A percentile compares a stretch with the other conserved stretches of the same genome.
These are phyloP conservation scores for Accipiter badius DNA, from an alignment of 2,797 vertebrate genomes.

Conservation along the genomic window DNA sequence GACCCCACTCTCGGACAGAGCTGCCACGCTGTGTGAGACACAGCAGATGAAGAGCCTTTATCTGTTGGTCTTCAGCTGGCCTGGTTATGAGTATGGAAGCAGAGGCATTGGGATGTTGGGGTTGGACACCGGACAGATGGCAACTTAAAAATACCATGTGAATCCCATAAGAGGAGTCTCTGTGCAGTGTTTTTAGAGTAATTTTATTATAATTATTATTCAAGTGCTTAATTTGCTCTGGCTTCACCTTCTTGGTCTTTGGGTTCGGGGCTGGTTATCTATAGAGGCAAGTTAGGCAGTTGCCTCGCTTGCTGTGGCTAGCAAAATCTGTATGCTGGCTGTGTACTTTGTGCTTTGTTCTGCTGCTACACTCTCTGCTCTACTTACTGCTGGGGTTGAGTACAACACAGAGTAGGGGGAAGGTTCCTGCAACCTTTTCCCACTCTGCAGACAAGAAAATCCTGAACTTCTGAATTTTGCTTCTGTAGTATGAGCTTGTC, in stretches of 20 bases:
- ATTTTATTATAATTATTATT: neutral
- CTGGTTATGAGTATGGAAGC: neutral
- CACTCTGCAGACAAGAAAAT: neutral
- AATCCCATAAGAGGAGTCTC: neutral
- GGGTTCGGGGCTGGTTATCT: neutral
- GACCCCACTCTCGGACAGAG: neutral
- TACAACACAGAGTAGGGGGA: neutral
- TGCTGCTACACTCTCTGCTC: neutral
- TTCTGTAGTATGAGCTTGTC: neutral
- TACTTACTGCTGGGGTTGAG: accelerated
- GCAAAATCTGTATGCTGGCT: neutral
- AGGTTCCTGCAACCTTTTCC: neutral
- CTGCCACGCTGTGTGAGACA: accelerated
- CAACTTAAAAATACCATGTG: neutral
- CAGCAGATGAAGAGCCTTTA: neutral
- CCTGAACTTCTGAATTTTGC: neutral
- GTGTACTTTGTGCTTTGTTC: neutral
- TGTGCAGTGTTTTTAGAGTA: neutral
- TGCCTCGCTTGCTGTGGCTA: neutral
- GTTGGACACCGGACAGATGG: neutral
- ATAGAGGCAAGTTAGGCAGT: neutral
- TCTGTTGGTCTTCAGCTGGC: neutral
- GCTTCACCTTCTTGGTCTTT: neutral
- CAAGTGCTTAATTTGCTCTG: neutral
- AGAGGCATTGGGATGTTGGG: neutral